These are phyloP conservation scores for Operophtera brumata DNA, from an alignment of 2,888 invertebrate species.

Conservation along the genomic window DNA sequence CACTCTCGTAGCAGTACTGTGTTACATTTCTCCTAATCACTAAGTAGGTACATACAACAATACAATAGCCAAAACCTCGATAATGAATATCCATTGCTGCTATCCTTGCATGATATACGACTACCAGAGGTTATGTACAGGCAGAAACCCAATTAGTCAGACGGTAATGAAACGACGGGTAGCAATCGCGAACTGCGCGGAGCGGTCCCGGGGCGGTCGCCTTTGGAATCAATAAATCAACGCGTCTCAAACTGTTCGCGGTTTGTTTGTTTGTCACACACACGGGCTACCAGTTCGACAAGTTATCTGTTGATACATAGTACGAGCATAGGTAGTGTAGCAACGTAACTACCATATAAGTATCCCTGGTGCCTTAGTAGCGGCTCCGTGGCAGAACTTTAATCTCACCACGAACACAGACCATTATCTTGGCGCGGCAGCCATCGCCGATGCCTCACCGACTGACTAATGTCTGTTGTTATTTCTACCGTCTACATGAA, in stretches of 20 bases:
- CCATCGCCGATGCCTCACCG: too few relatives aligned
- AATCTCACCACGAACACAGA: too few relatives aligned
- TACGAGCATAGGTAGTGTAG: too few relatives aligned
- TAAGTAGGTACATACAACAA: not conserved
- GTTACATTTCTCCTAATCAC: slow-evolving; percentile 3
- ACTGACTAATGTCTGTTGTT: too few relatives aligned
- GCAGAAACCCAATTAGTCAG: slow-evolving; percentile 58
- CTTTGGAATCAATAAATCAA: slow-evolving; percentile 74
- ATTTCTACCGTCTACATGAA: too few relatives aligned
- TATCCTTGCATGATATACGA: slow-evolving; percentile 20
- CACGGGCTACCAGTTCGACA: slow-evolving; percentile 20
- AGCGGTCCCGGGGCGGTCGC: slow-evolving; percentile 52
- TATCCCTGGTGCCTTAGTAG: too few relatives aligned
- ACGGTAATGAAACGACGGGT: slow-evolving; percentile 63
- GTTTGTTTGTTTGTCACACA: slow-evolving; percentile 40
- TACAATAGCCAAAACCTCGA: slow-evolving; percentile 15
- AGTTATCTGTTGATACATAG: not conserved
- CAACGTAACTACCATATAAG: too few relatives aligned
- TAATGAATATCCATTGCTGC: slow-evolving; percentile 18
- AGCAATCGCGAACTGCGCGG: slow-evolving; percentile 50
- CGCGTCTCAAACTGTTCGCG: slow-evolving; percentile 62
- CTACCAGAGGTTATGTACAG: slow-evolving; percentile 21
- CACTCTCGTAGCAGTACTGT: too few relatives aligned
- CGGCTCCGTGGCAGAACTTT: too few relatives aligned
- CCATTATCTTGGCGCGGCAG: too few relatives aligned